A percentile compares a stretch with the other conserved stretches of the same genome.
Conservation (phyloP, 2,888 invertebrate genomes). For the Aelia acuminata region DNA sequence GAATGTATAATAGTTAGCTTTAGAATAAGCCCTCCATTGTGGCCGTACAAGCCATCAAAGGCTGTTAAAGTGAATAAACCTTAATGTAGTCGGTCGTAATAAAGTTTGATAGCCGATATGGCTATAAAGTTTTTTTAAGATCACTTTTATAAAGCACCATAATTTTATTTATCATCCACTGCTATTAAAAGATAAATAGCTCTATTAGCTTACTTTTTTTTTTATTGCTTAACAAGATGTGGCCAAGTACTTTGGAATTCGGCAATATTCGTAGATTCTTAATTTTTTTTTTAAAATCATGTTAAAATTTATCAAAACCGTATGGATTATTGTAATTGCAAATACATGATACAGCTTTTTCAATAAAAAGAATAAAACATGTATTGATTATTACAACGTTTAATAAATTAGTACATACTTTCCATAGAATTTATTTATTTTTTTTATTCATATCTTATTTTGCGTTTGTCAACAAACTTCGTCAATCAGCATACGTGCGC, state of each 20-base stretch:
- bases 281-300: too few species aligned
- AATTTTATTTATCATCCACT: background rate
- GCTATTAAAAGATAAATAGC: slow-evolving; percentile 1
- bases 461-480: too few species aligned
- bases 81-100: background rate
- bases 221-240: background rate
- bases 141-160: background rate
- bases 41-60: background rate
- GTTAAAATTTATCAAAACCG: too few species aligned
- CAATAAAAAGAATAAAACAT: too few species aligned
- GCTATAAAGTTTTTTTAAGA: background rate
- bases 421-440: too few species aligned
- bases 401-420: too few species aligned
- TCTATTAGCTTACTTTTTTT: slow-evolving; percentile 24
- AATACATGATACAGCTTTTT: too few species aligned
- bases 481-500: too few species aligned
- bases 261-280: background rate
- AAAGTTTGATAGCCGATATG: background rate
- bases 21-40: background rate
- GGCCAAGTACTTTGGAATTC: background rate
- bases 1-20: too few species aligned
- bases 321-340: too few species aligned
- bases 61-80: background rate
- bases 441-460: too few species aligned
- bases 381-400: too few species aligned